Base-by-base conservation (phyloP, 2,113 vertebrate species). In the Herpailurus yagouaroundi region DNA sequence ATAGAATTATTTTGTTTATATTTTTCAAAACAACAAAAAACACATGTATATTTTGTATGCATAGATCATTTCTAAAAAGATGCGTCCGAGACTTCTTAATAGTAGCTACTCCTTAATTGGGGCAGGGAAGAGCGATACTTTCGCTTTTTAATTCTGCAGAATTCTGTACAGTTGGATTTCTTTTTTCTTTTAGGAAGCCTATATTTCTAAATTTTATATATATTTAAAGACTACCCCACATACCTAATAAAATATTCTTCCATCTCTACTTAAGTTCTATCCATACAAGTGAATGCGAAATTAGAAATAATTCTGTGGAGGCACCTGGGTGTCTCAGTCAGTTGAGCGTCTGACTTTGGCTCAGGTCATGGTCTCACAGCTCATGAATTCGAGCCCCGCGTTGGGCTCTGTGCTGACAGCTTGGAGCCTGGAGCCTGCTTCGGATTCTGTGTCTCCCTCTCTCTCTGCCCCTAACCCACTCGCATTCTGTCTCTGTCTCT, bases 11-110 rank as follows among this genome's bases (percentile, higher is more conserved):
- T 94, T 92, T 29, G 77, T 52, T 95, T 91, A 23, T 52, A 89
- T 73, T 89, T 79, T 89, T 92, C 41, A 88, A 83, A 93, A 84
- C 45, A 91, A 71, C 21, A 25, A 86, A 94, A 91, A 68, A n/a
- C 31, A 86, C 45, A 52, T 13, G 33, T n/a, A 33, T 21, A 68
- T 91, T 76, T 86, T 66, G 3, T 27, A 64, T 63, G 29, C 8
- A 21, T 36, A 77, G 57, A 41, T 77, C 77, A 52, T 52, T 89
- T 66, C 90, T 93, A 38, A 87, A 92, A 83, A 60, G 31, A 76
- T 29, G 50, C 1, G 16, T 69, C 73, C 31, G 45, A 74, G 64
- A 31, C 60, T 84, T 33, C 25, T 81, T 79, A 60, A 80, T 19
- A 79, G 45, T 74, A 18, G 1, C 55, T 87, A n/a, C 27, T 95